Percentiles rank a stretch among this genome's conserved stretches.
These are phyloP conservation scores for Coleophora flavipennella DNA, from an alignment of 2,888 invertebrate genomes.

Conservation along the genomic window DNA sequence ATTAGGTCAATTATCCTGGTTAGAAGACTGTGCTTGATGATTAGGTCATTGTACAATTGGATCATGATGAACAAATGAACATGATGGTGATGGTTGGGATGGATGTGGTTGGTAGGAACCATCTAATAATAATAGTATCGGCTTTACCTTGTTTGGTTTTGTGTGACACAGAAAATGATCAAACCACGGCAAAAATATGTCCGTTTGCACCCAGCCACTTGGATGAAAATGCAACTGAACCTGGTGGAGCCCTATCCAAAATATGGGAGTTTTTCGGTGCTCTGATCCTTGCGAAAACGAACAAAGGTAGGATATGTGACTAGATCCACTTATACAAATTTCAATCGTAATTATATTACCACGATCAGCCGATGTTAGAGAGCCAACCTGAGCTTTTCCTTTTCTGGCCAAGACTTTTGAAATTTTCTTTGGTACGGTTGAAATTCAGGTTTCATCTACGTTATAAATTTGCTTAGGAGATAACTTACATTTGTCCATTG, in stretches of 20 bases:
- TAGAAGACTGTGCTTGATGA: not conserved
- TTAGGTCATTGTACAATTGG: not conserved
- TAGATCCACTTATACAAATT: slow-evolving; percentile 3
- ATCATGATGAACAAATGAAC: not conserved
- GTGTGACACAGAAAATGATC: not conserved
- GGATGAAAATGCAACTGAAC: slow-evolving; percentile 5
- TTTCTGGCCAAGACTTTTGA: not conserved
- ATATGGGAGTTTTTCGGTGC: not conserved
- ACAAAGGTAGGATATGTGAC: slow-evolving; percentile 3
- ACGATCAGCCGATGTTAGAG: not conserved
- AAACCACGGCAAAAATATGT: not conserved
- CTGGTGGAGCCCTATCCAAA: slow-evolving; percentile 3
- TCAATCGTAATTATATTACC: not conserved
- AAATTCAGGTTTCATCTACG: not conserved
- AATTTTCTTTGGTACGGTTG: not conserved
- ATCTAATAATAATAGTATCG: slow-evolving; percentile 4
- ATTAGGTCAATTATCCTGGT: slow-evolving; percentile 1
- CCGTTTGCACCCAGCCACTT: slow-evolving; percentile 6
- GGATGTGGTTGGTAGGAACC: not conserved
- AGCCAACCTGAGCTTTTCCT: not conserved
- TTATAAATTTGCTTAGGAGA: not conserved
- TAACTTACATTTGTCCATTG: not conserved
- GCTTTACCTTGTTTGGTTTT: slow-evolving; percentile 3
- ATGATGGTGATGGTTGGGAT: slow-evolving; percentile 1
- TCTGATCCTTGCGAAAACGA: slow-evolving; percentile 3